These are phyloP conservation scores for Podabrus alpinus DNA, from an alignment of 2,888 invertebrate species.

Conservation along the genomic window DNA sequence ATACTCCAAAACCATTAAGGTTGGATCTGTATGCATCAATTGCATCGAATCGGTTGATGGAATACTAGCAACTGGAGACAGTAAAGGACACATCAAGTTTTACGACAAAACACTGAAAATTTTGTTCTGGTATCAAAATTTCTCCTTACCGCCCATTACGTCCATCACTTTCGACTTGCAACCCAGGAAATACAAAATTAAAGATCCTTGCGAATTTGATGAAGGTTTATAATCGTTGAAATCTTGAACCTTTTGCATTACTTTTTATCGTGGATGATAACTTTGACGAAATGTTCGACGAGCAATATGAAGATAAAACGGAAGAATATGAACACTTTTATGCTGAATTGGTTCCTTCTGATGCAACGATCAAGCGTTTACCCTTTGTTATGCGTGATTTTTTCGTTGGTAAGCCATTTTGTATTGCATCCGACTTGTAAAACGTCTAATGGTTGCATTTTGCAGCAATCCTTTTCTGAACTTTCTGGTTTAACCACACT, in stretches of 20 bases:
- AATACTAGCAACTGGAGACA: conserved; percentile 60
- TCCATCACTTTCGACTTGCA: conserved; percentile 58
- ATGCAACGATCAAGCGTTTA: conserved; percentile 57
- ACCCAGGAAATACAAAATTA: conserved; percentile 31
- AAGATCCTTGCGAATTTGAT: conserved; percentile 32
- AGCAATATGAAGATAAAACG: conserved; percentile 34
- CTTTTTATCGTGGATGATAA: neutral
- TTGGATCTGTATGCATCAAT: conserved; percentile 54
- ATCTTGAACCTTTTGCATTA: neutral
- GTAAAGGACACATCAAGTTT: conserved; percentile 60
- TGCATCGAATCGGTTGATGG: conserved; percentile 59
- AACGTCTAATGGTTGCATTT: too few species aligned
- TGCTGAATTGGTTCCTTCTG: conserved; percentile 53
- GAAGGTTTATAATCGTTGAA: conserved; percentile 11
- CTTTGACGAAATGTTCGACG: neutral
- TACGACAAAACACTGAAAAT: conserved; percentile 62
- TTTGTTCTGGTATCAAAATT: conserved; percentile 61
- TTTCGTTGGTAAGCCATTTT: conserved; percentile 58
- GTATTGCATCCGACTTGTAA: too few species aligned
- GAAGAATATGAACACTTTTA: conserved; percentile 45
- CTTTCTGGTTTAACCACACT: too few species aligned
- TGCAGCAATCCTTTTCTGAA: too few species aligned
- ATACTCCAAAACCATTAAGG: conserved; percentile 59
- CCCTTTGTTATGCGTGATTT: conserved; percentile 63
- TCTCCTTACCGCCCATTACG: conserved; percentile 56